Conservation (phyloP, 2,797 vertebrate genomes). For the Poeciliopsis infans region DNA sequence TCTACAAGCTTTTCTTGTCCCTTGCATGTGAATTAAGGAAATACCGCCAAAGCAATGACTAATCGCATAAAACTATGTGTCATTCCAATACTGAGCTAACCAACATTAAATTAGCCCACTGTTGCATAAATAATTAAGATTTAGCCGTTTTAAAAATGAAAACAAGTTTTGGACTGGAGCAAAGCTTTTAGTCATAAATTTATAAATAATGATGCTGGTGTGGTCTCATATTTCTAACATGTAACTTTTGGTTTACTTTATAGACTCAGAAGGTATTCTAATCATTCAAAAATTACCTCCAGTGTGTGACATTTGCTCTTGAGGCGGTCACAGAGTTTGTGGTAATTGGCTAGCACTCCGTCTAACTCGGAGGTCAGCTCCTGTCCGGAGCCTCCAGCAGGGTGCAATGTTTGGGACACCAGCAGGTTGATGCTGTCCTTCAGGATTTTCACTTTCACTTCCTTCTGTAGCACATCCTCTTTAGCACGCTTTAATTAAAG, state of each 20-base stretch:
- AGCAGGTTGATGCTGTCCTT: slow-evolving; percentile 94
- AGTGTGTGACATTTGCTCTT: slow-evolving; percentile 96
- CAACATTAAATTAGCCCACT: slow-evolving; percentile 13
- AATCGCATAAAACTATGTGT: slow-evolving; percentile 13
- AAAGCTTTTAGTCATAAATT: too few relatives aligned
- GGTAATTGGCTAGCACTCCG: slow-evolving; percentile 90
- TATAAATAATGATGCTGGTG: neutral
- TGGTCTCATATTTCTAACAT: neutral
- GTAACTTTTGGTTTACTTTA: neutral
- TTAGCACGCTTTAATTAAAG: slow-evolving; percentile 86
- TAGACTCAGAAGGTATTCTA: neutral
- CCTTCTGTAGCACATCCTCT: slow-evolving; percentile 99
- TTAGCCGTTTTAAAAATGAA: neutral
- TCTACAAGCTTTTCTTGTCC: slow-evolving; percentile 17
- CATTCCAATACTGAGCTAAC: slow-evolving; percentile 12
- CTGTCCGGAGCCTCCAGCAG: slow-evolving; percentile 77
- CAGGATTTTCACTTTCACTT: slow-evolving; percentile 97
- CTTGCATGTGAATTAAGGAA: slow-evolving; percentile 26
- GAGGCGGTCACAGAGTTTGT: slow-evolving; percentile 94
- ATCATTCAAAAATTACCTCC: slow-evolving; percentile 83
- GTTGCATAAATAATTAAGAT: slow-evolving; percentile 12
- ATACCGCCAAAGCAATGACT: slow-evolving; percentile 15
- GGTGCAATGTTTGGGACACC: slow-evolving; percentile 80
- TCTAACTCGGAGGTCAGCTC: slow-evolving; percentile 86
- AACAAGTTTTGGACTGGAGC: neutral